Evolutionary conservation across 2,888 invertebrate genomes (phyloP).

Genomic region (Phengaris alcon): DNA sequence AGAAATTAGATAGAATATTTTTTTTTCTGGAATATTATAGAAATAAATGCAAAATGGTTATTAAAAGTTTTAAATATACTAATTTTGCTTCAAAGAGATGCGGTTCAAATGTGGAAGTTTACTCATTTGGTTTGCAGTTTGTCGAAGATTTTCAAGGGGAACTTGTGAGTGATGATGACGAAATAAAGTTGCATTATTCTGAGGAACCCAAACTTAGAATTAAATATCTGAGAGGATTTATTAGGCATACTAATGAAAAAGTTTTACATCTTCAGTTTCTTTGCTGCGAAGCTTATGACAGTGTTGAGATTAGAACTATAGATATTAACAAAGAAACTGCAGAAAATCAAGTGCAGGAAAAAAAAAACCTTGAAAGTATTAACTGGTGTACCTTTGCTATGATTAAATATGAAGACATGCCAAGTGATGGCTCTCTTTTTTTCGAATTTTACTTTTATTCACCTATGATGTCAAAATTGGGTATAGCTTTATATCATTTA

Average conservation of each 20-base stretch:
- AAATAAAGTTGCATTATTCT: too few relatives aligned
- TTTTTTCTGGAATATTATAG: too few relatives aligned
- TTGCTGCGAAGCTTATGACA: neutral
- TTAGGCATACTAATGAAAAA: neutral
- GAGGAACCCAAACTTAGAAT: neutral
- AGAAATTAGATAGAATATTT: too few relatives aligned
- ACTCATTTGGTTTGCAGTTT: too few relatives aligned
- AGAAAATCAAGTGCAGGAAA: neutral
- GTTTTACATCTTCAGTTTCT: neutral
- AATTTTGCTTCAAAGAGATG: too few relatives aligned
- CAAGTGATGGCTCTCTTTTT: neutral
- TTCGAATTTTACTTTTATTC: neutral
- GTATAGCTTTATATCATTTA: neutral
- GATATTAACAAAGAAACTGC: neutral
- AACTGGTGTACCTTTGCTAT: neutral
- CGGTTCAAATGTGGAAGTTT: too few relatives aligned
- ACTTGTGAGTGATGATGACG: too few relatives aligned
- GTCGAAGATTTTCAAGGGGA: too few relatives aligned
- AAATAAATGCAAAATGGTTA: too few relatives aligned
- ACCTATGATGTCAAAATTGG: neutral
- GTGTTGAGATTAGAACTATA: neutral
- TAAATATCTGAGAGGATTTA: neutral
- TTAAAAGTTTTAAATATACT: too few relatives aligned
- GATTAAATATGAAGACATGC: neutral
- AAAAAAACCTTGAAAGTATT: neutral